These are phyloP conservation scores for Drosophila nigromelanica DNA, from an alignment of 1,140 invertebrate genomes.

Conservation along the genomic window DNA sequence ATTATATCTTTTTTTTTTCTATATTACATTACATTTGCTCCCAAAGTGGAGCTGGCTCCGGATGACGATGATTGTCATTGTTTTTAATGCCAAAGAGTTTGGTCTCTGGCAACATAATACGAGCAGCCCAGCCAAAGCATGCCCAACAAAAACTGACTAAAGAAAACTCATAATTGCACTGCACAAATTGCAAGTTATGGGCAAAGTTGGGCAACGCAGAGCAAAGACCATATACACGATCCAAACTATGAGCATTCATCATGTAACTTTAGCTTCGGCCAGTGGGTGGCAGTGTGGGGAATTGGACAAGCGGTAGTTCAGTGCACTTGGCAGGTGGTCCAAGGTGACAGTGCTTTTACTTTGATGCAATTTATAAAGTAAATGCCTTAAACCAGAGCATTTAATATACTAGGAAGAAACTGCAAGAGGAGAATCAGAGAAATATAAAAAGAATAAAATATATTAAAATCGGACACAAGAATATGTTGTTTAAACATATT, in stretches of 20 bases:
- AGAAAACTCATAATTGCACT: constrained; percentile 79
- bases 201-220: constrained; percentile 54
- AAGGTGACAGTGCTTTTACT: constrained; percentile 30
- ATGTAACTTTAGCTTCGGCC: constrained; percentile 44
- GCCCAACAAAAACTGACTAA: constrained; percentile 57
- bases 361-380: constrained; percentile 39
- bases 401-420: not conserved
- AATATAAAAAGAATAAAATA: no score
- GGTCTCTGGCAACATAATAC: constrained; percentile 68
- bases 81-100: constrained; percentile 51
- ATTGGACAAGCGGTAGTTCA: constrained; percentile 24
- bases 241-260: constrained; percentile 67
- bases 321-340: constrained; percentile 35
- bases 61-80: constrained; percentile 47
- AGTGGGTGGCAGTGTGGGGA: not conserved
- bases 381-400: constrained; percentile 48
- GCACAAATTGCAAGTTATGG: constrained; percentile 79
- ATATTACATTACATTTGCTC: constrained; percentile 79
- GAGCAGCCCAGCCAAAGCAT: constrained; percentile 35
- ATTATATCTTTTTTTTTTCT: constrained; percentile 24
- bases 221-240: constrained; percentile 38
- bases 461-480: no score
- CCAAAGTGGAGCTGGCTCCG: constrained; percentile 56
- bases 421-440: no score
- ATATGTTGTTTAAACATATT: no score